Evolutionary conservation across 2,797 vertebrate species (phyloP), one percentile per base, ranked within the genome.

Genomic region (Ptychadena robeensis): DNA sequence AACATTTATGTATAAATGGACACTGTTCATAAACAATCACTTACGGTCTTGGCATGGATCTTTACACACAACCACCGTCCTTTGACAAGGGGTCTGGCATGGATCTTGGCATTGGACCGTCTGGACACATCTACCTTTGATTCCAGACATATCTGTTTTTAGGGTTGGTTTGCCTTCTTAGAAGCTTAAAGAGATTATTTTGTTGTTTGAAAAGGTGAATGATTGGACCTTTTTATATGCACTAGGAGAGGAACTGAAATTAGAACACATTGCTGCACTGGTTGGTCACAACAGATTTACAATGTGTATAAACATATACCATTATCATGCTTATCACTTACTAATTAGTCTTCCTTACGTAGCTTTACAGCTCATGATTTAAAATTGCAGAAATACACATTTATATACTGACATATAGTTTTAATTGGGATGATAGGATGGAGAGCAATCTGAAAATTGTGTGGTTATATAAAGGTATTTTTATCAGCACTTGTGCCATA

Each of bases 121-220:
- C 22, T 75, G 30, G 6, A 14, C 30, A 32, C 59, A 28, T 63
- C 25, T 32, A 44, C 70, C 40, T 28, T 75, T 75, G 57, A 15
- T 37, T 75, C 73, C 73, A 75, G 73, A 75, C 73, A 75, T 75
- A 12, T 25, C 31, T 37, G 57, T 6, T 75, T 22, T 27, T 25
- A 22, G 37, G 12, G 1, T 28, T 25, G 11, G 59, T 61, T 61
- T 61, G 18, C 44, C 44, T 53, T 53, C 18, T 22, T 5, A 8
- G 18, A 6, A 53, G 44, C 18, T 53, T 53, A 18, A n/a, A 22
- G 18, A 53, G 44, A 53, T 22, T 53, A 3, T 53, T 40, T 40
- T 10, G 18, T 53, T 53, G 44, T 53, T 22, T 22, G 4, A 22
- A 53, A 1, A 22, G 1, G 5, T 61, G 0, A 61, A 28, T 61